A percentile compares a stretch with the other conserved stretches of the same genome.
These are phyloP conservation scores for Ceratina japonica DNA, from an alignment of 1,140 invertebrate genomes.

Conservation along the genomic window DNA sequence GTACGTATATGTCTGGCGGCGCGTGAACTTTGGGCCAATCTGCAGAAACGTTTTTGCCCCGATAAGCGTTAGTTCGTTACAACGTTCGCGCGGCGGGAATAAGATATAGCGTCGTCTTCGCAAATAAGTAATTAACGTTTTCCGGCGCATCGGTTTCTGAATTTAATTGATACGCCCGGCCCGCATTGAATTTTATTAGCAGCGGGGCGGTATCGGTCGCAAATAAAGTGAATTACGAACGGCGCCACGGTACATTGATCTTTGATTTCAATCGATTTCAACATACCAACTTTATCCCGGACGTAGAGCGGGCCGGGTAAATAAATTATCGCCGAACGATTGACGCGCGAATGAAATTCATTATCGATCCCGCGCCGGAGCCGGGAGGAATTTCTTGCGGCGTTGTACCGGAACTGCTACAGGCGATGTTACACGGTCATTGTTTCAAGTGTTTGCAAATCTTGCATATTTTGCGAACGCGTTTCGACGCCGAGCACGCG, in stretches of 20 bases:
- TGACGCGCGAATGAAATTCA: constrained; percentile 38
- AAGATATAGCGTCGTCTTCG: too few relatives aligned
- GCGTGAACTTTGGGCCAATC: background rate
- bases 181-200: background rate
- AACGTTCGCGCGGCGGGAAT: too few relatives aligned
- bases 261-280: constrained; percentile 31
- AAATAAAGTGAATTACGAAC: constrained; percentile 37
- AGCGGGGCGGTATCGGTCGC: background rate
- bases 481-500: too few relatives aligned
- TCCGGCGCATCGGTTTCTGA: constrained; percentile 15
- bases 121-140: constrained; percentile 1
- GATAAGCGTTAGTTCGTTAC: too few relatives aligned
- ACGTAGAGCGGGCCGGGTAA: constrained; percentile 16
- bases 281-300: constrained; percentile 4
- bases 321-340: constrained; percentile 31
- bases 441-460: background rate
- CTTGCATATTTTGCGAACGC: background rate
- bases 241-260: constrained; percentile 21
- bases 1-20: background rate
- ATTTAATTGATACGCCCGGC: constrained; percentile 9
- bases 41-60: background rate
- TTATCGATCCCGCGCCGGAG: constrained; percentile 13
- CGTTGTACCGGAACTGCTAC: background rate
- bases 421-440: background rate
- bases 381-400: constrained; percentile 16